Evolutionary conservation across 2,113 vertebrate genomes (phyloP).

Genomic region (Microcebus lehilahytsara): DNA sequence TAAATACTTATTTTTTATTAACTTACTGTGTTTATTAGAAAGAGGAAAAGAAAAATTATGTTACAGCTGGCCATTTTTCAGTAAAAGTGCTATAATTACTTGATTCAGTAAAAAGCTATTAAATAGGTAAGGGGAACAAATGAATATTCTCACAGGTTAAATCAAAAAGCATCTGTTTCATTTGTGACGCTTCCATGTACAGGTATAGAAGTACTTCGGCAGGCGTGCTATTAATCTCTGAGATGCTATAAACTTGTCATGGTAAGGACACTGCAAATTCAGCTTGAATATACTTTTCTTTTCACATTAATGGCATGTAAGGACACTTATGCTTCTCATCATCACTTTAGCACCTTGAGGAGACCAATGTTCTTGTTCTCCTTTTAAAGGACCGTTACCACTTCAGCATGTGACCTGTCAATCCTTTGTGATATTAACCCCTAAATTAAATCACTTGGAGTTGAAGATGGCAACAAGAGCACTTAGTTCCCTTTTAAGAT

Average conservation of each 20-base stretch:
- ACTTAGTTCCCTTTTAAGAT: slow-evolving; percentile 9
- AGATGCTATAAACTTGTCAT: slow-evolving; percentile 41
- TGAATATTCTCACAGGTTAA: slow-evolving; percentile 43
- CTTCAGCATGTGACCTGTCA: background rate
- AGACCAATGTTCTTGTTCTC: slow-evolving; percentile 30
- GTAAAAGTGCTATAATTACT: slow-evolving; percentile 5
- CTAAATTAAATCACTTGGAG: slow-evolving; percentile 48
- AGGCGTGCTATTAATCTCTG: slow-evolving; percentile 17
- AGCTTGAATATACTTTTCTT: slow-evolving; percentile 48
- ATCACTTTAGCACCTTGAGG: background rate
- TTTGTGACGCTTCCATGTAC: background rate
- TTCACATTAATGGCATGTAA: slow-evolving; percentile 41
- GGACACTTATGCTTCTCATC: slow-evolving; percentile 46
- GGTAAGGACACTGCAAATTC: slow-evolving; percentile 56
- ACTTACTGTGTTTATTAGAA: background rate
- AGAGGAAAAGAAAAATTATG: background rate
- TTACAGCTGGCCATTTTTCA: background rate
- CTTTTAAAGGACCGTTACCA: slow-evolving; percentile 10
- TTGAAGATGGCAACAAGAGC: slow-evolving; percentile 28
- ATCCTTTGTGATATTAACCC: slow-evolving; percentile 42
- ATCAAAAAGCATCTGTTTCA: slow-evolving; percentile 44
- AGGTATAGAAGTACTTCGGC: background rate
- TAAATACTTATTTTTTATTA: background rate
- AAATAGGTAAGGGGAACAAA: slow-evolving; percentile 23
- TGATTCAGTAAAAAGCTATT: slow-evolving; percentile 15